Base-by-base conservation (phyloP, 2,888 invertebrate species). In the Drosophila anomelani region DNA sequence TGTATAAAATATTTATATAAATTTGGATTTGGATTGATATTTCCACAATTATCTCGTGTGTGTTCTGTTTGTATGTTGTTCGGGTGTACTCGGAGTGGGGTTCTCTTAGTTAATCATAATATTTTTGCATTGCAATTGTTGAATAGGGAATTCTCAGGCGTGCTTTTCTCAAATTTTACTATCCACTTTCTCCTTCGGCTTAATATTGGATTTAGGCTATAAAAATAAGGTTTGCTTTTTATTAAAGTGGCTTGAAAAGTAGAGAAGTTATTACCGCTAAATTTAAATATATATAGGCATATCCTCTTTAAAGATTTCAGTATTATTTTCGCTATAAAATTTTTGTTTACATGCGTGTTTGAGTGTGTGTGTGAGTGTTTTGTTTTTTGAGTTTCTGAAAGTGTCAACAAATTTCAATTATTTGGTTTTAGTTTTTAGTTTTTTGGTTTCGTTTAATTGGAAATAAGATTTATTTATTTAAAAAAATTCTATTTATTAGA, bases 1-100 rank as follows among this genome's bases (percentile, higher is more conserved):
- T 74, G 81, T 86, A 86, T 80, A 83, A 86, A 84, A 84, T 84
- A 81, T 81, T 80, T 78, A 66, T 83, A 79, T 80, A 74, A 85
- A 79, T 69, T 85, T 82, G 75, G 79, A 77, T 79, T 56, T 43
- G 67, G 67, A 67, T 68, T 86, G 84, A 84, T 86, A 84, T 82
- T 73, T 81, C 75, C 80, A 79, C 76, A 76, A 81, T 75, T 71
- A 76, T 43, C 43, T 64, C 34, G 66, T 80, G 56, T 80, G 47
- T 53, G 60, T 61, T 44, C 26, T 63, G 55, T 58, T 5, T 49
- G 44, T 71, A 12, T 47, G 69, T 49, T n/a, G 43, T 32, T 67
- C 44, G 43, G 43, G 56, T 60, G 20, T 60, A 34, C 67, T 70
- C 54, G 69, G 78, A 58, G 70, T 60, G 72, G 72, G 41, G 43